Conservation (phyloP, 2,888 invertebrate species). For the Stomorhina lunata region DNA sequence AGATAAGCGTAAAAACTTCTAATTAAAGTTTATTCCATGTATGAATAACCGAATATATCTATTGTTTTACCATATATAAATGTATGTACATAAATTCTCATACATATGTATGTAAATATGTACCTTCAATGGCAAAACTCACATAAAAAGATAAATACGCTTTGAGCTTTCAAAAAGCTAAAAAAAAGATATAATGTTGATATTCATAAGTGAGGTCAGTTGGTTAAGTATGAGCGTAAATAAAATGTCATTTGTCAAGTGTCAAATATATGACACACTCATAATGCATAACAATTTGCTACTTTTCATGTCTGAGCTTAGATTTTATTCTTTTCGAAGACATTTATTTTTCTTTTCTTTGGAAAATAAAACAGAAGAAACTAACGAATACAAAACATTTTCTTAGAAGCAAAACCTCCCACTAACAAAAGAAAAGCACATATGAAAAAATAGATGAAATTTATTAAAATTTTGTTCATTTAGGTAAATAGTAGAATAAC, state of each 20-base stretch:
- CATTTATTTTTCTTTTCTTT: constrained; percentile 19
- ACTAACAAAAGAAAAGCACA: background rate
- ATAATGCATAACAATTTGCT: constrained; percentile 64
- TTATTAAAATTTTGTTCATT: too few species aligned
- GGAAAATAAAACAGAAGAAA: background rate
- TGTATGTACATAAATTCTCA: background rate
- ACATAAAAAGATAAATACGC: background rate
- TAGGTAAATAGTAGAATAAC: too few species aligned
- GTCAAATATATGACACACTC: constrained; percentile 66
- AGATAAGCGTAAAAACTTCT: too few species aligned
- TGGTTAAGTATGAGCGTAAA: constrained; percentile 67
- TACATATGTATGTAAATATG: background rate
- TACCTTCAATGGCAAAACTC: too few species aligned
- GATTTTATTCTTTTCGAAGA: background rate
- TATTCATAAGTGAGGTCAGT: constrained; percentile 67
- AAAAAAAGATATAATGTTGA: background rate
- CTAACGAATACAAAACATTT: background rate
- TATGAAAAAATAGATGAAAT: background rate
- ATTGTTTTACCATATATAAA: too few species aligned
- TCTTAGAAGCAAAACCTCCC: background rate
- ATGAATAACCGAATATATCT: too few species aligned
- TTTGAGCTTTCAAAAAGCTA: constrained; percentile 22
- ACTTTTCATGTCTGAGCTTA: constrained; percentile 32
- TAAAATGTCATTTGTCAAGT: constrained; percentile 69
- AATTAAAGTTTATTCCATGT: too few species aligned